phyloP scores from a whole-genome alignment of 2,888 invertebrate genomes.

The Osmoderma eremita region DNA sequence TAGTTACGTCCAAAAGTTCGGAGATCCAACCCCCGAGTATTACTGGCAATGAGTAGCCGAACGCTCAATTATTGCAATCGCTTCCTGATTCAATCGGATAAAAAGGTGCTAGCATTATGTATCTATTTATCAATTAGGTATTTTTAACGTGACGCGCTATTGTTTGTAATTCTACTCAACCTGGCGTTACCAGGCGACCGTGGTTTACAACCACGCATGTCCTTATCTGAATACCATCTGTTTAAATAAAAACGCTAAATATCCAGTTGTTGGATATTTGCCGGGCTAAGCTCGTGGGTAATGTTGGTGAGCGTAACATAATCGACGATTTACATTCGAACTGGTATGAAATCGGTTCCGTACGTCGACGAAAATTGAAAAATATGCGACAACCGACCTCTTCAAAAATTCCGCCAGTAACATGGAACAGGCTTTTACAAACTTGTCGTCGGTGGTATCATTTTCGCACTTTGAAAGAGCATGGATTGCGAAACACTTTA shows the following conservation, averaged over 20 bases:
- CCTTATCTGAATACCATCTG: slow-evolving; percentile 20
- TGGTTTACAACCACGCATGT: slow-evolving; percentile 21
- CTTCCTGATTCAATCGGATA: background rate
- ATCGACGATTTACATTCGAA: background rate
- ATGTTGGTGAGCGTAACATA: background rate
- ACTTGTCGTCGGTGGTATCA: slow-evolving; percentile 5
- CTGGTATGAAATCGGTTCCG: too few relatives aligned
- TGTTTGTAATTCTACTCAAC: slow-evolving; percentile 4
- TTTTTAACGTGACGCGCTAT: background rate
- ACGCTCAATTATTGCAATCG: too few relatives aligned
- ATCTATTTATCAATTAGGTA: background rate
- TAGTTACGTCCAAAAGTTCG: too few relatives aligned
- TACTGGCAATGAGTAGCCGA: too few relatives aligned
- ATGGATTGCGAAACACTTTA: slow-evolving; percentile 13
- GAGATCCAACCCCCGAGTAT: too few relatives aligned
- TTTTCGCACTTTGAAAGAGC: background rate
- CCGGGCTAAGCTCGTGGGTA: background rate
- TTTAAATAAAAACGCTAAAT: background rate
- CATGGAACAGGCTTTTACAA: slow-evolving; percentile 7
- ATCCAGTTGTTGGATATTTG: slow-evolving; percentile 9
- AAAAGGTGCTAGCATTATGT: background rate
- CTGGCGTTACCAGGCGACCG: slow-evolving; percentile 23
- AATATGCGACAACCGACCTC: too few relatives aligned
- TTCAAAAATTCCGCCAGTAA: background rate
- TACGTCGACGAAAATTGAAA: too few relatives aligned